These are phyloP conservation scores for Paelopatides confundens DNA, from an alignment of 53 echinoderm and acorn worm species.

Conservation along the genomic window DNA sequence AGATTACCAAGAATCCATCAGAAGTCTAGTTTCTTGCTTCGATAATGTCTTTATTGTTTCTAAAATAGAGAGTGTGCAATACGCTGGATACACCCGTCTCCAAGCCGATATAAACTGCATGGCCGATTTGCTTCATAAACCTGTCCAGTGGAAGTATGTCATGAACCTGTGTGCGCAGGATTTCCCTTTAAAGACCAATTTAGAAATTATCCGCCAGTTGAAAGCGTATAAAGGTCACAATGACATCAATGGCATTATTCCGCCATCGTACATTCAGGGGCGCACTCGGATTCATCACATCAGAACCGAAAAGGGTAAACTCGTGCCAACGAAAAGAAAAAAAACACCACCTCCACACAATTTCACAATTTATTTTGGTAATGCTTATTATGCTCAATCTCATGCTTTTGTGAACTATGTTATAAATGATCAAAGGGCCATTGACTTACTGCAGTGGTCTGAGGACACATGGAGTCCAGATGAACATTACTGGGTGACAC, in stretches of 20 bases:
- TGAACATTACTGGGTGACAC: slow-evolving; percentile 90
- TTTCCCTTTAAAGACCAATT: slow-evolving; percentile 94
- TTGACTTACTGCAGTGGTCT: slow-evolving; percentile 85
- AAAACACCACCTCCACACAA: slow-evolving; percentile 85
- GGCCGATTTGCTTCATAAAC: slow-evolving; percentile 67
- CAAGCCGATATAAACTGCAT: slow-evolving; percentile 96
- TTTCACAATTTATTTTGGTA: slow-evolving; percentile 84
- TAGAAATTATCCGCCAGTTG: slow-evolving; percentile 88
- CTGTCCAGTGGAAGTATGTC: slow-evolving; percentile 74
- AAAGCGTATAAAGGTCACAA: slow-evolving; percentile 79
- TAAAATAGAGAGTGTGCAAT: slow-evolving; percentile 83
- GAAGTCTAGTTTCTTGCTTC: slow-evolving; percentile 81
- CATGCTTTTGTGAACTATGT: slow-evolving; percentile 76
- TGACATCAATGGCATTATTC: slow-evolving; percentile 80
- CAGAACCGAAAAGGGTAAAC: slow-evolving; percentile 48
- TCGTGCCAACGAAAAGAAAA: slow-evolving; percentile 45
- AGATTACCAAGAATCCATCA: slow-evolving; percentile 70
- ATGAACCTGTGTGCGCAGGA: slow-evolving; percentile 94
- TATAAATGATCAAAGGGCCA: slow-evolving; percentile 72
- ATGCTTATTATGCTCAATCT: slow-evolving; percentile 89
- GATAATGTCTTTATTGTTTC: slow-evolving; percentile 93
- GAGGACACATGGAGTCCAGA: slow-evolving; percentile 92
- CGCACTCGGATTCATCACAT: slow-evolving; percentile 72
- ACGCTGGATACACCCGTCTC: slow-evolving; percentile 89
- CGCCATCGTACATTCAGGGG: slow-evolving; percentile 53